Percentiles rank a stretch among this genome's conserved stretches.
phyloP scores from a whole-genome alignment of 2,113 vertebrate genomes.

The Scomber scombrus region DNA sequence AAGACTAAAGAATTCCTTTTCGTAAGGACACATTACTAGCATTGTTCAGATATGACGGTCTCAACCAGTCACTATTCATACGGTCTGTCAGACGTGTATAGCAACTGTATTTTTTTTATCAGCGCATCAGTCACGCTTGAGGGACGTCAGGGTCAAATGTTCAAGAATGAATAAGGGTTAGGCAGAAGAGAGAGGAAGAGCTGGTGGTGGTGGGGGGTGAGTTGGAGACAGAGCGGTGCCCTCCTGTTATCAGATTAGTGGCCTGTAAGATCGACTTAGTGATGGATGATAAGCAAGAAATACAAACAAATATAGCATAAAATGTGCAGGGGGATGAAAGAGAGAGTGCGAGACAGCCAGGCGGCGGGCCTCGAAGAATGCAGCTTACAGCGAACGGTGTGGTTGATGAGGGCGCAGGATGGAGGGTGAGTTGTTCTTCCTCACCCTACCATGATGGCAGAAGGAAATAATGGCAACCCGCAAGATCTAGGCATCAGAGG shows the following conservation, averaged over 20 bases:
- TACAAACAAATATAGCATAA: conserved; percentile 76
- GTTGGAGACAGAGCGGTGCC: conserved; percentile 79
- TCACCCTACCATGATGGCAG: background rate
- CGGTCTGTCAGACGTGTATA: conserved; percentile 57
- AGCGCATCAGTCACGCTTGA: conserved; percentile 69
- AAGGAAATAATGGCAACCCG: conserved; percentile 10
- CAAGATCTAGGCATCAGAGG: conserved; percentile 5
- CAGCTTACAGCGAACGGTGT: background rate
- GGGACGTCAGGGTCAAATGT: conserved; percentile 72
- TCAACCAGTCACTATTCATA: conserved; percentile 54
- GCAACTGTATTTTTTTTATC: conserved; percentile 67
- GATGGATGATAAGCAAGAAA: conserved; percentile 76
- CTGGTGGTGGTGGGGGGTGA: conserved; percentile 47
- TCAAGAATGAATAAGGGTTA: conserved; percentile 72
- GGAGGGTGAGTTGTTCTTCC: conserved; percentile 23
- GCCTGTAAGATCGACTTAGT: conserved; percentile 69
- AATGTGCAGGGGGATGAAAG: conserved; percentile 66
- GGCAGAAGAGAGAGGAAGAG: conserved; percentile 56
- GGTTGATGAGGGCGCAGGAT: conserved; percentile 21
- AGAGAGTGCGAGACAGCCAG: conserved; percentile 55
- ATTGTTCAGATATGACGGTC: conserved; percentile 65
- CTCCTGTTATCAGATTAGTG: conserved; percentile 81
- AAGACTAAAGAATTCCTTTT: conserved; percentile 47
- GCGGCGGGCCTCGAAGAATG: conserved; percentile 46
- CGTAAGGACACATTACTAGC: conserved; percentile 65